phyloP scores from a whole-genome alignment of 1,140 invertebrate genomes.

The Caerostris darwini region DNA sequence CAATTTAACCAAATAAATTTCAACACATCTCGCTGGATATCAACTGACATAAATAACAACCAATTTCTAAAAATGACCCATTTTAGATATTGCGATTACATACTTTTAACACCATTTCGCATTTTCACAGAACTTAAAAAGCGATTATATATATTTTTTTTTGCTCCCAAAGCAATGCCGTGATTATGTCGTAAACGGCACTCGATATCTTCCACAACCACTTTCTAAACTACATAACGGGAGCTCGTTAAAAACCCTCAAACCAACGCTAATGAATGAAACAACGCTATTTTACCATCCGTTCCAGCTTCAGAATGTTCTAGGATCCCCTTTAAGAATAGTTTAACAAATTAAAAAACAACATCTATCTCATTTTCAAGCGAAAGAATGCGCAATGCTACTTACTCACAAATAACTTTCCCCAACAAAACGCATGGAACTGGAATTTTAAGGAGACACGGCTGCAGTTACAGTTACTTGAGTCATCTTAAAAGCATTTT shows the following conservation, averaged over 20 bases:
- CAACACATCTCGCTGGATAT: no score
- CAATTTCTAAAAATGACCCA: no score
- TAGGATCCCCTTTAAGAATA: neutral
- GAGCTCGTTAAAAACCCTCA: neutral
- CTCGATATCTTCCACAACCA: no score
- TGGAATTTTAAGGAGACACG: conserved; percentile 49
- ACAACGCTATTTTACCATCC: neutral
- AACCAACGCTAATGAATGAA: neutral
- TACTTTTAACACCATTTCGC: no score
- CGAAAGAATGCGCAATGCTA: neutral
- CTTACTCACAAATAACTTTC: conserved; percentile 4
- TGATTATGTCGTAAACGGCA: no score
- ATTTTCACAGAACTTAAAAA: no score
- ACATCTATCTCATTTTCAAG: neutral
- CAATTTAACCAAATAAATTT: no score
- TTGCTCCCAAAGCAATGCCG: no score
- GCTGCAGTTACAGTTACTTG: conserved; percentile 17
- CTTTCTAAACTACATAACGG: no score
- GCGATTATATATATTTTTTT: no score
- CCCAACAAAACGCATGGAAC: conserved; percentile 27
- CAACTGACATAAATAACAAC: no score
- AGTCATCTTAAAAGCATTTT: conserved; percentile 70
- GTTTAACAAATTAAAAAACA: conserved; percentile 27
- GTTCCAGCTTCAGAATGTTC: neutral
- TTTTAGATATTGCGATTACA: no score